phyloP scores from a whole-genome alignment of 2,797 vertebrate genomes.

The Oceanodroma leucorhoa region DNA sequence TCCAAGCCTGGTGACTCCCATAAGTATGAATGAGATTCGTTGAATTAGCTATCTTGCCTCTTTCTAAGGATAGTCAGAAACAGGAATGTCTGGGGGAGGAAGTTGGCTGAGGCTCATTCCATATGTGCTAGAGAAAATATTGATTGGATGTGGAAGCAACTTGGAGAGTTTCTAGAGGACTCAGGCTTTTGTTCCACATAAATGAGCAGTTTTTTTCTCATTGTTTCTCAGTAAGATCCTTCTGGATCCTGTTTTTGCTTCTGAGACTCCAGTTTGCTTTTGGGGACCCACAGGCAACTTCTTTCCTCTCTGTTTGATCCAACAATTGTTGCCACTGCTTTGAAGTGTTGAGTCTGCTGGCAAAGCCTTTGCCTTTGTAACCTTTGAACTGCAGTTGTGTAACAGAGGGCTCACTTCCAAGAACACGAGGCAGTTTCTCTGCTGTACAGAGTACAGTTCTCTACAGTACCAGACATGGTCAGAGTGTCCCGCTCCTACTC shows the following conservation, averaged over 20 bases:
- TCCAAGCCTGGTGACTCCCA: background rate
- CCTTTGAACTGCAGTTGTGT: slow-evolving; percentile 26
- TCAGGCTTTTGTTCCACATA: slow-evolving; percentile 18
- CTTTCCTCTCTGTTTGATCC: slow-evolving; percentile 54
- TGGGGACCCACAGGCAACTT: slow-evolving; percentile 17
- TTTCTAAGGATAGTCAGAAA: slow-evolving; percentile 17
- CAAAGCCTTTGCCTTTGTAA: slow-evolving; percentile 30
- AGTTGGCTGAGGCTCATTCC: slow-evolving; percentile 32
- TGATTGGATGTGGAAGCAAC: slow-evolving; percentile 35
- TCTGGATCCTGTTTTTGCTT: slow-evolving; percentile 50
- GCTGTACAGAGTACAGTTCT: too few relatives aligned
- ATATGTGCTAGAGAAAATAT: slow-evolving; percentile 57
- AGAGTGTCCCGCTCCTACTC: background rate
- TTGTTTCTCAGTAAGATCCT: slow-evolving; percentile 32
- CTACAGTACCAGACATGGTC: background rate
- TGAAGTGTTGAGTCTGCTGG: slow-evolving; percentile 45
- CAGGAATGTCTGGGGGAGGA: slow-evolving; percentile 45
- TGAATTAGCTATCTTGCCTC: background rate
- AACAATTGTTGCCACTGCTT: slow-evolving; percentile 46
- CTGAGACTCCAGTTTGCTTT: slow-evolving; percentile 24
- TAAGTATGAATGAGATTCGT: background rate
- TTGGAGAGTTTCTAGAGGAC: slow-evolving; percentile 43
- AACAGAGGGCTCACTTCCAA: background rate
- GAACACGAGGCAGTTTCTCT: background rate
- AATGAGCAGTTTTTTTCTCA: background rate